Evolutionary conservation across 2,888 invertebrate species (phyloP).

Genomic region (Fragum fragum): DNA sequence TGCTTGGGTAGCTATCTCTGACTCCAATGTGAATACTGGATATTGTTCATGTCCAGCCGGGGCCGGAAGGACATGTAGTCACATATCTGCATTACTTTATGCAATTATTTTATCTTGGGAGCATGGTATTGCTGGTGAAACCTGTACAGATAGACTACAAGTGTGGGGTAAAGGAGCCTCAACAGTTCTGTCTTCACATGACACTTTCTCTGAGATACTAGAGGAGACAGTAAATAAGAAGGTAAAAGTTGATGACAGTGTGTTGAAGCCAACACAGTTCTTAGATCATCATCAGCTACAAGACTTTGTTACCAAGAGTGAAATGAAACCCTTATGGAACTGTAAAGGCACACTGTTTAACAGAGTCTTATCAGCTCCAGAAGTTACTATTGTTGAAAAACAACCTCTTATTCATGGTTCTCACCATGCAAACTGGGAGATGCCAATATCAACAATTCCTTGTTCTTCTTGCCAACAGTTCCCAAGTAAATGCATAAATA

Average conservation of each 20-base stretch:
- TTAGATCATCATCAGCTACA: background rate
- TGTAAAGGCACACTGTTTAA: conserved; percentile 36
- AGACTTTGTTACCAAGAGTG: too few species aligned
- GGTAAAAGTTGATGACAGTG: background rate
- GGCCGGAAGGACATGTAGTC: conserved; percentile 12
- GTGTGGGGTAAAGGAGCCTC: conserved; percentile 20
- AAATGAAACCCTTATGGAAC: conserved; percentile 16
- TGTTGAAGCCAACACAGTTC: background rate
- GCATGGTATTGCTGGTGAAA: too few species aligned
- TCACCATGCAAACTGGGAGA: too few species aligned
- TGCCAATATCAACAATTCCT: too few species aligned
- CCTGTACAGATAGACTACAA: too few species aligned
- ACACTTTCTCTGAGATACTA: too few species aligned
- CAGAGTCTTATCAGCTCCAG: conserved; percentile 31
- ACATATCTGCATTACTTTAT: conserved; percentile 30
- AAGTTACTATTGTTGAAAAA: too few species aligned
- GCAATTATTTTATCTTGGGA: conserved; percentile 12
- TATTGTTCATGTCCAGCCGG: conserved; percentile 32
- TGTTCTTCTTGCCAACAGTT: too few species aligned
- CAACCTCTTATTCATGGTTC: too few species aligned
- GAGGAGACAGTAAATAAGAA: background rate
- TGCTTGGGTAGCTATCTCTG: background rate
- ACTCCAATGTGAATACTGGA: background rate
- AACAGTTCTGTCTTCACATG: too few species aligned
- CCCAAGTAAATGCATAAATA: too few species aligned